Evolutionary conservation across 2,797 vertebrate species (phyloP), one percentile per base, ranked within the genome.

Genomic region (Gobionotothen gibberifrons): DNA sequence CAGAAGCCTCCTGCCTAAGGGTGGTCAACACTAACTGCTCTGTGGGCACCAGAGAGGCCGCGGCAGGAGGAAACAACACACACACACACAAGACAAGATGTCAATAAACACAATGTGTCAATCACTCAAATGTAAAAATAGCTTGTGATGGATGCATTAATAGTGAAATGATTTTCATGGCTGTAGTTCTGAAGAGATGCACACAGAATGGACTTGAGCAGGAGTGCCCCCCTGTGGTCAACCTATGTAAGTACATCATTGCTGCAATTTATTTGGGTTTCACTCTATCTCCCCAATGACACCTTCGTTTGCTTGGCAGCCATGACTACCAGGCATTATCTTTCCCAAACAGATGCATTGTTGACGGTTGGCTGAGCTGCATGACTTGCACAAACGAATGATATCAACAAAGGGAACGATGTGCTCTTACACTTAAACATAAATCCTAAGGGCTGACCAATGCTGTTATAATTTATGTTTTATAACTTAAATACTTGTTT

Each of bases 21-120:
- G 93, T 79, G 87, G 93, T 94, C 95, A 96, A 95, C 91, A 95
- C 95, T 95, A 96, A 96, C 93, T 95, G 95, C 88, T 95, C 95
- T 96, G 94, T 88, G 84, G 89, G 88, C 43, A 56, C 87, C 82
- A 74, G 76, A 83, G 78, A 83, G 78, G 90, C 84, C 84, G 78
- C 69, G 78, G 76, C 88, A 21, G 87, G 88, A 92, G 83, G 89
- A 84, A 93, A 94, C 82, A 93, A 93, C 93, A 94, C 90, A 94
- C 82, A 94, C 90, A 94, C 82, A 94, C 82, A 94, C 87, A 88
- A 85, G 80, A 91, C 79, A 92, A 69, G 74, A 89, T 78, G 78
- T 94, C 82, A 93, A 84, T 92, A 89, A 40, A 89, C 74, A 86
- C 71, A 86, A 60, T 29, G 63, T 62, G 75, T 72, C 65, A 76